Percentiles rank a stretch among this genome's conserved stretches.
Conservation (phyloP, 2,113 vertebrate genomes). For the Stigmatopora argus region DNA sequence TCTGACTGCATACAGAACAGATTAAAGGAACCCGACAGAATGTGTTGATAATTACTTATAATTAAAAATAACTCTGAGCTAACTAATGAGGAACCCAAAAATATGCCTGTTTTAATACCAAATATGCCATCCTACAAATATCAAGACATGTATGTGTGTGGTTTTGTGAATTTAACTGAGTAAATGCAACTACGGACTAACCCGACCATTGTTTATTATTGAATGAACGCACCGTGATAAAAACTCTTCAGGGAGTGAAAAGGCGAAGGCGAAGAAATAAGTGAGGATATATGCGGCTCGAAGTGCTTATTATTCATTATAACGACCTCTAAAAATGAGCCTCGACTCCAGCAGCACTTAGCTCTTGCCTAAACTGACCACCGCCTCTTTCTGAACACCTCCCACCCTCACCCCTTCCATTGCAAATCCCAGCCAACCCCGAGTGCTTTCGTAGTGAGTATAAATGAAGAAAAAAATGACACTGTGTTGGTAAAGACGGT, state of each 20-base stretch:
- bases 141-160: no score
- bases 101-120: no score
- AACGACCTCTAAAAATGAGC: constrained; percentile 1
- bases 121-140: no score
- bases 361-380: constrained; percentile 9
- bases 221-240: neutral
- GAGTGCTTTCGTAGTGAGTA: constrained; percentile 59
- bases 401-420: constrained; percentile 48
- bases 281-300: neutral
- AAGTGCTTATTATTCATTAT: neutral
- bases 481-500: constrained; percentile 18
- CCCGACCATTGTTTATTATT: neutral
- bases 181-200: no score
- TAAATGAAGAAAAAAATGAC: constrained; percentile 55
- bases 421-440: constrained; percentile 59
- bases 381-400: constrained; percentile 17
- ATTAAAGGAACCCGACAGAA: no score
- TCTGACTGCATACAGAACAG: no score
- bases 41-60: no score
- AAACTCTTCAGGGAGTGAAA: neutral
- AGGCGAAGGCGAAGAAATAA: neutral
- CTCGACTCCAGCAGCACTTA: constrained; percentile 19
- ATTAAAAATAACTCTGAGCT: no score
- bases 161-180: no score
- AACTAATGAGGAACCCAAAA: no score